phyloP scores from a whole-genome alignment of 92 coral and sea anemone genomes.

The Porites divaricata region DNA sequence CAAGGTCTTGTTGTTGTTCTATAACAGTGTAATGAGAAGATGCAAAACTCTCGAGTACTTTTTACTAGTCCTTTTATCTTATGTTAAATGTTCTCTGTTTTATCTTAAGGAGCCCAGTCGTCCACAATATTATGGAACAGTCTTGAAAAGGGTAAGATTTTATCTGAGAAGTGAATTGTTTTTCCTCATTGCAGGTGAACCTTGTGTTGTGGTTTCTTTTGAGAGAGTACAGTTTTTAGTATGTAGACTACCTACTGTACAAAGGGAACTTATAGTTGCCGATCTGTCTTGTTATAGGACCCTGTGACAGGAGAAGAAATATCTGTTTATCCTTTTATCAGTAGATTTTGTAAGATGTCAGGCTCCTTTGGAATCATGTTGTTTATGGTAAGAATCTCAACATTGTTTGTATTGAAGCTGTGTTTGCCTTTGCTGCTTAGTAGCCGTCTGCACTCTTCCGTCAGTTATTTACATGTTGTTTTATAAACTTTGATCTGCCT shows the following conservation, averaged over 20 bases:
- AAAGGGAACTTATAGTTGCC: neutral
- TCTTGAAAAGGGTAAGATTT: conserved; percentile 73
- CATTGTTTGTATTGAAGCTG: neutral
- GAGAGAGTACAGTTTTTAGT: too few species aligned
- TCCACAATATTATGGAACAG: conserved; percentile 97
- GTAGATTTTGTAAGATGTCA: conserved; percentile 71
- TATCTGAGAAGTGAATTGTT: too few species aligned
- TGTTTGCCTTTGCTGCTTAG: neutral
- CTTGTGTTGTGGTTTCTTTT: neutral
- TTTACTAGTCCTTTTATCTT: too few species aligned
- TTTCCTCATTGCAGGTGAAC: neutral
- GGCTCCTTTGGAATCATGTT: conserved; percentile 89
- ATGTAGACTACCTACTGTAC: too few species aligned
- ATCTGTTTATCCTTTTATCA: conserved; percentile 73
- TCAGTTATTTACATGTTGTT: too few species aligned
- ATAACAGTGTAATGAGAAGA: neutral
- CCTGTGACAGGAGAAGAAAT: conserved; percentile 93
- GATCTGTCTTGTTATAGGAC: conserved; percentile 62
- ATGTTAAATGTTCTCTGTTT: neutral
- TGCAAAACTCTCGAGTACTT: too few species aligned
- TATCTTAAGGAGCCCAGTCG: conserved; percentile 84
- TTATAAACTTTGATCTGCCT: too few species aligned
- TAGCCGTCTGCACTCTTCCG: too few species aligned
- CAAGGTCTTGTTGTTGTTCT: too few species aligned
- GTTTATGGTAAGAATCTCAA: conserved; percentile 77